Evolutionary conservation across 2,888 invertebrate species (phyloP), one percentile per base, ranked within the genome.

Genomic region (Quadriops clusia): DNA sequence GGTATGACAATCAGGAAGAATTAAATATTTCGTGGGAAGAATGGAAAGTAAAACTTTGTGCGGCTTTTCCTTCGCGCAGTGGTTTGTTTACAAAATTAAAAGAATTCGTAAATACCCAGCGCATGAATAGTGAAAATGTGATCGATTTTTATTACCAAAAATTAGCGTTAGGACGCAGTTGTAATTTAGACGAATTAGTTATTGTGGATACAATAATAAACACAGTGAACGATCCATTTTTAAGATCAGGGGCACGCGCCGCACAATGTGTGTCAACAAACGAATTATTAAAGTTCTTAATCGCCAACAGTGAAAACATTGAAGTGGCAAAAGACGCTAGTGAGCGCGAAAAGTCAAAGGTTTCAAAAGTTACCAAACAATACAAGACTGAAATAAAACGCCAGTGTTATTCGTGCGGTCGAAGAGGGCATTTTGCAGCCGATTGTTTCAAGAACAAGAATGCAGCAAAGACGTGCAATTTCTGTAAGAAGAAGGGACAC

Each of bases 101-200:
- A 15, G 25, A 25, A 13, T 13, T 25, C 6, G 25, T 25, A 9
- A 25, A 29, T 3, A 7, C 10, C 10, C 21, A 29, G 9, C 29
- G 29, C 12, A 16, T 10, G 11, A 17, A 17, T 8, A 11, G 21
- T 12, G 13, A 18, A 20, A 21, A 20, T 21, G 18, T 29, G 17
- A 15, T 29, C 11, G 35, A 35, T 28, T 34, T 34, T 34, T 35
- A 34, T 17, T 35, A 35, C 23, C 17, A 21, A 21, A 33, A 35
- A 28, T 20, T 35, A 17, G 17, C 26, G 6, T 17, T 35, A 16
- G 34, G 34, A 14, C 34, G 33, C 17, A 34, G 18, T 26, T 34
- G 33, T 21, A 20, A 21, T 27, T 17, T 34, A 26, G 20, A 34
- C 4, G 32, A 33, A 15, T 9, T 6, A 23, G 17, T 33, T 33